Evolutionary conservation across 2,113 vertebrate genomes (phyloP).

Genomic region (Carollia perspicillata): DNA sequence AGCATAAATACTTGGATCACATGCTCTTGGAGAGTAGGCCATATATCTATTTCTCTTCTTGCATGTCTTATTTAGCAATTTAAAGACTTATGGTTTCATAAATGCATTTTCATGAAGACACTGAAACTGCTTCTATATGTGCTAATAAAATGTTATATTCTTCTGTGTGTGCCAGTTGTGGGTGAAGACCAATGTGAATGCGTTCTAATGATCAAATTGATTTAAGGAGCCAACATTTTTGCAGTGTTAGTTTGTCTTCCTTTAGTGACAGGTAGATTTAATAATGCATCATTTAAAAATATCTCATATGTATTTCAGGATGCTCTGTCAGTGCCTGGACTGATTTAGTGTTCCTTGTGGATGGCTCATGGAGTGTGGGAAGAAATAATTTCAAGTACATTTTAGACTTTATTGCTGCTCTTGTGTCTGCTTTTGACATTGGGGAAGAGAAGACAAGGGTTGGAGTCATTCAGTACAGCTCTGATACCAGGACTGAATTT

Average conservation of each 20-base stretch:
- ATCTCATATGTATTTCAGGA: slow-evolving; percentile 81
- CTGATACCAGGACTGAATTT: slow-evolving; percentile 90
- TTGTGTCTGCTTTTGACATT: slow-evolving; percentile 93
- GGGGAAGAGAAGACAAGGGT: slow-evolving; percentile 92
- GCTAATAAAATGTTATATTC: not conserved
- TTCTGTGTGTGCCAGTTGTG: not conserved
- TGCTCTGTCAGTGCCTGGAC: slow-evolving; percentile 89
- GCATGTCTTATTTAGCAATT: not conserved
- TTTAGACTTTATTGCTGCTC: slow-evolving; percentile 88
- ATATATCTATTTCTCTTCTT: not conserved
- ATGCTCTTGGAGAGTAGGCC: not conserved
- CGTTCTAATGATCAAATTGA: not conserved
- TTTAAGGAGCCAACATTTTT: not conserved
- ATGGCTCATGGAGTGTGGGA: slow-evolving; percentile 93
- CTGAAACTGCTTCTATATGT: not conserved
- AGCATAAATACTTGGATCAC: not conserved
- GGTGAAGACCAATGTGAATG: not conserved
- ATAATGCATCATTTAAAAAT: not conserved
- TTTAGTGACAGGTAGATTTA: not conserved
- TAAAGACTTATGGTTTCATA: not conserved
- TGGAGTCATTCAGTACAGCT: slow-evolving; percentile 93
- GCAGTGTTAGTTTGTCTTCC: not conserved
- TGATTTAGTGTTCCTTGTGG: slow-evolving; percentile 93
- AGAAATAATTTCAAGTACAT: slow-evolving; percentile 91
- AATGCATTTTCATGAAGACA: not conserved